phyloP scores from a whole-genome alignment of 1,140 invertebrate species.

The Ceratina calcarata region DNA sequence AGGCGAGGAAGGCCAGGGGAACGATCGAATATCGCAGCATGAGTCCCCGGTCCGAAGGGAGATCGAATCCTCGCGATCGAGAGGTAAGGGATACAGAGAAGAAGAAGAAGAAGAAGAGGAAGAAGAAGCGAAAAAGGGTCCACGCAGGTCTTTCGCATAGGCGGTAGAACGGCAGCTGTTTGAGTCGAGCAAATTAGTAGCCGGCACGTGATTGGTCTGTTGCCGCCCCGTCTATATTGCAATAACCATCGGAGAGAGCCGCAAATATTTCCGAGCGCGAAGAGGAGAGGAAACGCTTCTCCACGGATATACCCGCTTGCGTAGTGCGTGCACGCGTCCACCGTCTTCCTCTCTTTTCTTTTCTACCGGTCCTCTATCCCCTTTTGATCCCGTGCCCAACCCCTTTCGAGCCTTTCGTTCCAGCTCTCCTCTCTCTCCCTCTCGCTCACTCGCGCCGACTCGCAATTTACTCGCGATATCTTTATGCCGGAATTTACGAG shows the following conservation, averaged over 20 bases:
- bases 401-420: constrained; percentile 22
- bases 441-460: constrained; percentile 50
- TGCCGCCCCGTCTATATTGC: constrained; percentile 78
- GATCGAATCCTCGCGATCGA: constrained; percentile 74
- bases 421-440: constrained; percentile 45
- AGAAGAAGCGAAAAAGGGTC: constrained; percentile 64
- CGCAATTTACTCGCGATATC: constrained; percentile 80
- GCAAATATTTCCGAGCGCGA: constrained; percentile 55
- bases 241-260: constrained; percentile 63
- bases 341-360: constrained; percentile 19
- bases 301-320: constrained; percentile 24
- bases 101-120: constrained; percentile 42
- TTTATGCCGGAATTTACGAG: constrained; percentile 79
- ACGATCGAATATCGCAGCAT: constrained; percentile 75
- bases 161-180: constrained; percentile 80
- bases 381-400: neutral
- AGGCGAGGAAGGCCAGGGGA: constrained; percentile 64
- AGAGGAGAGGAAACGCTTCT: constrained; percentile 39
- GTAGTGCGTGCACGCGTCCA: constrained; percentile 51
- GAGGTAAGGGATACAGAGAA: constrained; percentile 51
- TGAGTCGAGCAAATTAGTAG: constrained; percentile 80
- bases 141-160: constrained; percentile 71
- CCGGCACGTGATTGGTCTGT: constrained; percentile 80
- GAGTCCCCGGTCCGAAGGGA: constrained; percentile 62
- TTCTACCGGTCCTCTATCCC: constrained; percentile 1